phyloP scores from a whole-genome alignment of 2,113 vertebrate genomes.

The Alligator mississippiensis region DNA sequence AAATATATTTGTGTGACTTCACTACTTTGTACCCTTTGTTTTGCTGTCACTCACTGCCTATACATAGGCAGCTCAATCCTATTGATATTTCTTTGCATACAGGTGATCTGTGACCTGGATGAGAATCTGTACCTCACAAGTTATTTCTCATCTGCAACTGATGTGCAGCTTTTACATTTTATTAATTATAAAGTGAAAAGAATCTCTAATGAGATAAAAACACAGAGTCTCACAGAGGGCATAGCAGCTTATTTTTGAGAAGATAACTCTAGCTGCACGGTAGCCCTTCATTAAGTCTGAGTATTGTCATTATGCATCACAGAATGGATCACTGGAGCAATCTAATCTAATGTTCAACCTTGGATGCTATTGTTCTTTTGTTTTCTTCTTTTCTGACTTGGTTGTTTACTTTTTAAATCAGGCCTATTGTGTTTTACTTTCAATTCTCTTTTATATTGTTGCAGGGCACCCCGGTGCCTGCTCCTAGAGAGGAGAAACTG shows the following conservation, averaged over 20 bases:
- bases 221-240: conserved; percentile 8
- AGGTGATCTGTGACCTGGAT: background rate
- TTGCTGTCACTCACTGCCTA: background rate
- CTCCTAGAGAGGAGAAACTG: too few species aligned
- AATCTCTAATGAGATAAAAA: conserved; percentile 32
- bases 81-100: background rate
- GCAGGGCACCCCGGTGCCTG: too few species aligned
- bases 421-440: background rate
- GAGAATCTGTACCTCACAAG: accelerated
- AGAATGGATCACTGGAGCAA: background rate
- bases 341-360: background rate
- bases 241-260: background rate
- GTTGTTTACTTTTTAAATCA: background rate
- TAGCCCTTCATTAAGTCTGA: conserved; percentile 8
- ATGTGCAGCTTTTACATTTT: conserved; percentile 8
- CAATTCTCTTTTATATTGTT: background rate
- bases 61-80: background rate
- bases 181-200: conserved; percentile 12
- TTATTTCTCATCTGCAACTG: background rate
- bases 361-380: background rate
- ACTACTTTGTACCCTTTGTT: background rate
- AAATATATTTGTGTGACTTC: background rate
- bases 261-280: conserved; percentile 28
- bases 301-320: conserved; percentile 1
- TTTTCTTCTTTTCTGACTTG: background rate